phyloP scores from a whole-genome alignment of 2,113 vertebrate species.

The Aptenodytes patagonicus region DNA sequence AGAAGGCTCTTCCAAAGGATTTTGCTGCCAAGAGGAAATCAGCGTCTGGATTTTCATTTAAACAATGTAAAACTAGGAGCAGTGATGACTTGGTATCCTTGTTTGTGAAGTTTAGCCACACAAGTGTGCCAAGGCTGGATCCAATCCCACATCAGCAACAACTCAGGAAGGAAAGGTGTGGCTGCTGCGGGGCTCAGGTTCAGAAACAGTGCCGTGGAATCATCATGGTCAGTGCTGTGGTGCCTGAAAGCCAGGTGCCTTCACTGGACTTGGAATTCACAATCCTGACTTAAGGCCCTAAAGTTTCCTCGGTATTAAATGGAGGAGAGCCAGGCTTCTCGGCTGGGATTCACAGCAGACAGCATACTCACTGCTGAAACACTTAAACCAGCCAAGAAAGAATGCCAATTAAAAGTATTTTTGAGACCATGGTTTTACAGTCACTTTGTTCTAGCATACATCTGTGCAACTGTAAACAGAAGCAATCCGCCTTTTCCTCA shows the following conservation, averaged over 20 bases:
- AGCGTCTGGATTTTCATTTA: neutral
- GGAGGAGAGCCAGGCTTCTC: neutral
- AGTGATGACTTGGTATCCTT: neutral
- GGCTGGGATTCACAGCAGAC: neutral
- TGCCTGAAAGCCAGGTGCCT: neutral
- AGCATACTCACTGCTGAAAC: neutral
- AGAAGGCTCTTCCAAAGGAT: neutral
- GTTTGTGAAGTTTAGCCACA: neutral
- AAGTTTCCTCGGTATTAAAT: neutral
- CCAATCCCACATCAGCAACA: neutral
- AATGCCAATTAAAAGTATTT: neutral
- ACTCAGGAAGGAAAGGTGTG: neutral
- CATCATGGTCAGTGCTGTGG: accelerated
- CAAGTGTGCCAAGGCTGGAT: neutral
- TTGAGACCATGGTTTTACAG: neutral
- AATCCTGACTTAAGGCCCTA: neutral
- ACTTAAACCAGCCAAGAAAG: neutral
- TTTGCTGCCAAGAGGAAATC: neutral
- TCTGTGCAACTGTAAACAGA: neutral
- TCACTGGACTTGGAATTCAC: neutral
- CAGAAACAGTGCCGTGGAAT: neutral
- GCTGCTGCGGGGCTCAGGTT: neutral
- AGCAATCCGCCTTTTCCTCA: neutral
- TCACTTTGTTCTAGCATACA: neutral
- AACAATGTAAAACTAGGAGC: neutral